phyloP scores from a whole-genome alignment of 2,797 vertebrate species.

The Mormyrus hasselquistii region DNA sequence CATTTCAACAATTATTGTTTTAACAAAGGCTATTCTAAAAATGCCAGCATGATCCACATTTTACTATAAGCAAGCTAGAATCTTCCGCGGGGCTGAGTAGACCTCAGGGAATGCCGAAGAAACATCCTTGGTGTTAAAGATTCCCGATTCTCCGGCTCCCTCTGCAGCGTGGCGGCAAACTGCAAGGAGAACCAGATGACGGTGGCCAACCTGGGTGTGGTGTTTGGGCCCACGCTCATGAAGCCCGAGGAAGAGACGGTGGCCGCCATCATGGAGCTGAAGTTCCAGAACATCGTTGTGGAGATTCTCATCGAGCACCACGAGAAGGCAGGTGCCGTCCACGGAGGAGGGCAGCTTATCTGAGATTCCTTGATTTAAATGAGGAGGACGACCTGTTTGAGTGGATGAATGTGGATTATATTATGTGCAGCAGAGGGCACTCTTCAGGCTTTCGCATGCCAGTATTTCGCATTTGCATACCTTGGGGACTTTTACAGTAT shows the following conservation, averaged over 20 bases:
- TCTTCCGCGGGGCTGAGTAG: not conserved
- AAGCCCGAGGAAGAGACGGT: conserved; percentile 93
- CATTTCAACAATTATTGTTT: not conserved
- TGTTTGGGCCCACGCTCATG: conserved; percentile 97
- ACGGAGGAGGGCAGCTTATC: not conserved
- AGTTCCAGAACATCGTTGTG: conserved; percentile 97
- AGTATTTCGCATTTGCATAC: not conserved
- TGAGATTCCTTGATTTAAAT: not conserved
- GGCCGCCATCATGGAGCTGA: conserved; percentile 96
- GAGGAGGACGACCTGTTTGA: not conserved
- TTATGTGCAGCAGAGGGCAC: not conserved
- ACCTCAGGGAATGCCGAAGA: not conserved
- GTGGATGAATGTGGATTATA: not conserved
- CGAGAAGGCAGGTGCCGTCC: conserved; percentile 68
- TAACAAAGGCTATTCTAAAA: not conserved
- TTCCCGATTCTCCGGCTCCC: not conserved
- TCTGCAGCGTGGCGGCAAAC: conserved; percentile 60
- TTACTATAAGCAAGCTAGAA: not conserved
- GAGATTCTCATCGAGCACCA: conserved; percentile 95
- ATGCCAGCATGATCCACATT: not conserved
- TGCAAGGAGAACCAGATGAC: conserved; percentile 85
- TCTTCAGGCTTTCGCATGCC: not conserved
- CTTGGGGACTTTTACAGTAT: not conserved
- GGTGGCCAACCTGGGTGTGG: conserved; percentile 91
- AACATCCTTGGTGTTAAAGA: not conserved